Conservation (phyloP, 1,140 invertebrate genomes). For the Callitettix versicolor region DNA sequence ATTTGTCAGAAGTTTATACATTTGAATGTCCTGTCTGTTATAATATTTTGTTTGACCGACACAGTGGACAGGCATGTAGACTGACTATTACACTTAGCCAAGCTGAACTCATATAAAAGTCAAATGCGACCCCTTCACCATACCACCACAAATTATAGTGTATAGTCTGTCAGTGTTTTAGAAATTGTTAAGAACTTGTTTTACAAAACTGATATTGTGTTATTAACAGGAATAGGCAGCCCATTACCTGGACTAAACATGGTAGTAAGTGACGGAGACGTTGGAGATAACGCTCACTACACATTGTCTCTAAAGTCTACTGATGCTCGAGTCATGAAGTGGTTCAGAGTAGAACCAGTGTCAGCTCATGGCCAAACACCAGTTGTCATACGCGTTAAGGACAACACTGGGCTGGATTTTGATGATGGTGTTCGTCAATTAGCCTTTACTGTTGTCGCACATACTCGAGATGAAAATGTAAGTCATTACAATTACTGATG, state of each 20-base stretch:
- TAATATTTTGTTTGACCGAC: too few species aligned
- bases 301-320: conserved; percentile 40
- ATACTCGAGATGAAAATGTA: conserved; percentile 41
- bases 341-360: conserved; percentile 54
- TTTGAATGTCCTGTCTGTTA: too few species aligned
- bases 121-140: too few species aligned
- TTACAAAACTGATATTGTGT: too few species aligned
- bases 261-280: conserved; percentile 61
- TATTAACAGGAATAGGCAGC: conserved; percentile 30
- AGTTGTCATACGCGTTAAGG: conserved; percentile 56
- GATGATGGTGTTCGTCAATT: conserved; percentile 47
- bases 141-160: too few species aligned
- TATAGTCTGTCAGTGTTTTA: too few species aligned
- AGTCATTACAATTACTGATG: too few species aligned
- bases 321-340: conserved; percentile 41
- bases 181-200: too few species aligned
- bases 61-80: too few species aligned
- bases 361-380: conserved; percentile 60
- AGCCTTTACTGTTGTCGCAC: conserved; percentile 61
- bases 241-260: conserved; percentile 53
- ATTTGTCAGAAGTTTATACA: too few species aligned
- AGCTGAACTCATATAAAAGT: too few species aligned
- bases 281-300: conserved; percentile 66
- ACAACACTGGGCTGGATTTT: conserved; percentile 56
- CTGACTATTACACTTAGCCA: too few species aligned